These are phyloP conservation scores for Apotomis betuletana DNA, from an alignment of 2,888 invertebrate species.

Conservation along the genomic window DNA sequence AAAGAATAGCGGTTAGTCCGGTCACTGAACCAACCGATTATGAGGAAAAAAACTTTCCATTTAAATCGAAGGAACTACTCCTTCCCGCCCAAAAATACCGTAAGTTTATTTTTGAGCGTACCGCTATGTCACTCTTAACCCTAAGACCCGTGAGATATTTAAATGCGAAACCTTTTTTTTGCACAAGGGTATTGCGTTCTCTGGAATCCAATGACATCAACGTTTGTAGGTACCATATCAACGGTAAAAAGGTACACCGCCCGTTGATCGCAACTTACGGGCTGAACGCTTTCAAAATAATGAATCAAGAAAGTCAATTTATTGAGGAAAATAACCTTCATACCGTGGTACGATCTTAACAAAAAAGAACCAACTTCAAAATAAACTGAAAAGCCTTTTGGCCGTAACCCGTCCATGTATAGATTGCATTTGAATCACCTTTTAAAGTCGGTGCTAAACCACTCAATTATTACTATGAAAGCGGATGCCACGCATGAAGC, in stretches of 20 bases:
- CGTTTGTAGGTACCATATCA: background rate
- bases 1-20: conserved; percentile 34
- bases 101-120: conserved; percentile 24
- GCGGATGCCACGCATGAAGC: too few species aligned
- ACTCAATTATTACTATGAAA: too few species aligned
- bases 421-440: too few species aligned
- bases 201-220: background rate
- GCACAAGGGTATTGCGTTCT: background rate
- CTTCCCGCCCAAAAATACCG: conserved; percentile 16
- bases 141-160: conserved; percentile 25
- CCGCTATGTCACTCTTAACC: conserved; percentile 35
- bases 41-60: conserved; percentile 40
- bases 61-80: conserved; percentile 29
- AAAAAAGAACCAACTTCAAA: too few species aligned
- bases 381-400: too few species aligned
- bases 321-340: too few species aligned
- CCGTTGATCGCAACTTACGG: background rate
- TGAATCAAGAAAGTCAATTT: too few species aligned
- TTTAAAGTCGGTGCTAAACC: too few species aligned
- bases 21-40: conserved; percentile 39
- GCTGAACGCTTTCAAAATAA: too few species aligned
- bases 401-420: too few species aligned
- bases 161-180: conserved; percentile 14
- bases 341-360: too few species aligned
- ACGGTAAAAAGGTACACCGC: background rate